Percentiles rank a stretch among this genome's conserved stretches.
phyloP scores from a whole-genome alignment of 2,888 invertebrate genomes.

The Lasioglossum pauxillum region DNA sequence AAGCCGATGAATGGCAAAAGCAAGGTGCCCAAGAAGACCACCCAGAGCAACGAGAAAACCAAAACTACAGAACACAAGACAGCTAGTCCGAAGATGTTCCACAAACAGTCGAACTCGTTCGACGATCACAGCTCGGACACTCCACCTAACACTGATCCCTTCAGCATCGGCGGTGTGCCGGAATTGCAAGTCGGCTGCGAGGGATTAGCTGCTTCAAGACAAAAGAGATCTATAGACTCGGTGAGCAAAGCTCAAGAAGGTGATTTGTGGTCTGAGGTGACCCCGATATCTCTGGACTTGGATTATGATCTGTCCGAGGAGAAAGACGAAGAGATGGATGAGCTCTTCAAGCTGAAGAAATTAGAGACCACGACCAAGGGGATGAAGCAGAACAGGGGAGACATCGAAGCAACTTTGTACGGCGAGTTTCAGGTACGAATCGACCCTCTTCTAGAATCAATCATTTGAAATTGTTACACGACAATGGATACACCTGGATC shows the following conservation, averaged over 20 bases:
- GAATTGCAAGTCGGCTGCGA: slow-evolving; percentile 79
- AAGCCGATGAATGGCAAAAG: slow-evolving; percentile 59
- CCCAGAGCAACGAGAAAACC: slow-evolving; percentile 40
- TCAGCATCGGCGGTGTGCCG: slow-evolving; percentile 76
- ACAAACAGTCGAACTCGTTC: slow-evolving; percentile 64
- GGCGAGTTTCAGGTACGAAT: slow-evolving; percentile 25
- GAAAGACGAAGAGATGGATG: slow-evolving; percentile 78
- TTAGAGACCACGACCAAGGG: slow-evolving; percentile 63
- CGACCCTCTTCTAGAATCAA: not conserved
- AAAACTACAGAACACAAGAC: slow-evolving; percentile 53
- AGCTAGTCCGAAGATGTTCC: slow-evolving; percentile 29
- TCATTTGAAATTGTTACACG: not conserved
- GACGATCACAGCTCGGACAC: slow-evolving; percentile 53
- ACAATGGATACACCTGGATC: no score
- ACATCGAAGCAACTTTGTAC: slow-evolving; percentile 74
- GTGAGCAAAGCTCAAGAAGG: slow-evolving; percentile 5
- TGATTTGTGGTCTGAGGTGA: slow-evolving; percentile 52
- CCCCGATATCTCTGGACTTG: slow-evolving; percentile 67
- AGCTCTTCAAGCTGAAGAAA: slow-evolving; percentile 73
- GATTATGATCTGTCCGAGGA: slow-evolving; percentile 65
- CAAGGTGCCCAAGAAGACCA: slow-evolving; percentile 70
- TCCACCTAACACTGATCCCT: slow-evolving; percentile 55
- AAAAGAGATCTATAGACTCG: slow-evolving; percentile 68
- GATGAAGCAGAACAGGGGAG: slow-evolving; percentile 73
- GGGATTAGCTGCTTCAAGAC: slow-evolving; percentile 66